phyloP scores from a whole-genome alignment of 2,888 invertebrate species.

The Neocrepidodera transversa region DNA sequence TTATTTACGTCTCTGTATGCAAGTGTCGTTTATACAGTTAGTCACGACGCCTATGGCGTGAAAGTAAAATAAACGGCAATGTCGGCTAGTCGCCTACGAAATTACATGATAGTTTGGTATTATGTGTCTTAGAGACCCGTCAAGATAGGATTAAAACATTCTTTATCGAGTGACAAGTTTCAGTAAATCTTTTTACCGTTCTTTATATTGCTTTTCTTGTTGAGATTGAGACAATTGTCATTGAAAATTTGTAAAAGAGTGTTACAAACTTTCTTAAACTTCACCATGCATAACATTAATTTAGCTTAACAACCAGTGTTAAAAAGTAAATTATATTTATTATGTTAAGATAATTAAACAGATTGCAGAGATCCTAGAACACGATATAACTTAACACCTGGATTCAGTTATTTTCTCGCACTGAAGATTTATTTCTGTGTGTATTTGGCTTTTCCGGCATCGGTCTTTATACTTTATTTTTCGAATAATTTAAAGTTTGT shows the following conservation, averaged over 20 bases:
- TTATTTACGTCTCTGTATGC: neutral
- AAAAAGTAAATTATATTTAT: too few species aligned
- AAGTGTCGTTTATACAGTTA: neutral
- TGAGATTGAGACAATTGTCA: too few species aligned
- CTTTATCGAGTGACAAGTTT: slow-evolving; percentile 35
- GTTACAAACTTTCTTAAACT: too few species aligned
- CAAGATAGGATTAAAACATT: slow-evolving; percentile 32
- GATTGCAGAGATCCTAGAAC: slow-evolving; percentile 7
- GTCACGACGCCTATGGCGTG: slow-evolving; percentile 18
- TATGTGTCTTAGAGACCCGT: slow-evolving; percentile 27
- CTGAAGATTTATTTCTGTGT: slow-evolving; percentile 7
- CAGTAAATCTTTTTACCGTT: slow-evolving; percentile 22
- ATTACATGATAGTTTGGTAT: slow-evolving; percentile 35
- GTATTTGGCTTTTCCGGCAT: slow-evolving; percentile 1
- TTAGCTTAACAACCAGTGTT: too few species aligned
- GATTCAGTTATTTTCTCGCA: slow-evolving; percentile 8
- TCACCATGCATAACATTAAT: too few species aligned
- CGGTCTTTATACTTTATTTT: slow-evolving; percentile 3
- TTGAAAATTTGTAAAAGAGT: too few species aligned
- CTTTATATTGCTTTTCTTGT: neutral
- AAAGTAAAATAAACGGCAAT: slow-evolving; percentile 31
- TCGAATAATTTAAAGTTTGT: slow-evolving; percentile 10
- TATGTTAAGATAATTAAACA: slow-evolving; percentile 10
- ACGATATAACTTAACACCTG: slow-evolving; percentile 19
- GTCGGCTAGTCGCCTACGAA: slow-evolving; percentile 33